Evolutionary conservation across 2,888 invertebrate genomes (phyloP).

Genomic region (Callyntrura guangdongensis): DNA sequence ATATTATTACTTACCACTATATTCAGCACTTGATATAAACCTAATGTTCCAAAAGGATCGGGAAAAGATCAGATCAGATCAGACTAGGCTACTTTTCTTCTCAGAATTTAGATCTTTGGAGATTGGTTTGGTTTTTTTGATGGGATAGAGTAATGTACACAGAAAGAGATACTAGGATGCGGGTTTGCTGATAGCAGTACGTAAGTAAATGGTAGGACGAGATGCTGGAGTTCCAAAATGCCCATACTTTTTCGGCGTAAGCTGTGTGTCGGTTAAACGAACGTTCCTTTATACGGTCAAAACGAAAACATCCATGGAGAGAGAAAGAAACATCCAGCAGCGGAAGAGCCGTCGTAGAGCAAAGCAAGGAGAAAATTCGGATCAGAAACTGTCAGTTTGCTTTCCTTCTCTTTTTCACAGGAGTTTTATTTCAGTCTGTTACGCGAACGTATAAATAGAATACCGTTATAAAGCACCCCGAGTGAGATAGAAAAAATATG

Average conservation of each 20-base stretch:
- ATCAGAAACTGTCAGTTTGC: slow-evolving; percentile 76
- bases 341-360: slow-evolving; percentile 32
- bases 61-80: slow-evolving; percentile 61
- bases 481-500: background rate
- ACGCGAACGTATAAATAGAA: background rate
- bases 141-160: slow-evolving; percentile 48
- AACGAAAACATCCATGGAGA: background rate
- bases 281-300: background rate
- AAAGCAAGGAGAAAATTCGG: slow-evolving; percentile 75
- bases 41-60: slow-evolving; percentile 54
- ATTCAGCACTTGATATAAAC: slow-evolving; percentile 63
- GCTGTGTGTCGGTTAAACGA: too few relatives aligned
- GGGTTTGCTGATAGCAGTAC: background rate
- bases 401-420: slow-evolving; percentile 41
- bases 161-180: slow-evolving; percentile 9
- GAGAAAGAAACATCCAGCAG: slow-evolving; percentile 32
- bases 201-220: background rate
- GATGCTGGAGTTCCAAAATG: background rate
- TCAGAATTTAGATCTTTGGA: slow-evolving; percentile 66
- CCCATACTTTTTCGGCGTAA: background rate
- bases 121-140: slow-evolving; percentile 71
- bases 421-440: background rate
- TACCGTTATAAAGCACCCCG: background rate
- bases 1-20: slow-evolving; percentile 57
- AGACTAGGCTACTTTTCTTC: slow-evolving; percentile 69